A percentile compares a stretch with the other conserved stretches of the same genome.
phyloP scores from a whole-genome alignment of 53 echinoderm and acorn worm species.

The Paracentrotus lividus region DNA sequence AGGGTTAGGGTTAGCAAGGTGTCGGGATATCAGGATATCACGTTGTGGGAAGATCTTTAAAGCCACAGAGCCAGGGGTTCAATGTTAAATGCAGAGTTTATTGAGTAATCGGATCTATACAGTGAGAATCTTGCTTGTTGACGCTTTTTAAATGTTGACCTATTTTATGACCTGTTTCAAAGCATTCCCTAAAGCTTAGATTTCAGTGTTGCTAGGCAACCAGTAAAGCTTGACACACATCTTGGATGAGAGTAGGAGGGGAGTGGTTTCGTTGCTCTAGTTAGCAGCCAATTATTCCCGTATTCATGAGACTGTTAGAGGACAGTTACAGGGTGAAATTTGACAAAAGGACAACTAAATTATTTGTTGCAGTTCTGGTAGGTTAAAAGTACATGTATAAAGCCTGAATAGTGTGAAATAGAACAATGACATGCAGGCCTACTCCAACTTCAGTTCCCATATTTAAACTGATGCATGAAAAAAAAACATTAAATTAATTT shows the following conservation, averaged over 20 bases:
- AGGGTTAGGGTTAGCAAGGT: too few species aligned
- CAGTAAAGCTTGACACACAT: not conserved
- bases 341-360: too few species aligned
- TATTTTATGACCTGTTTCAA: not conserved
- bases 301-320: not conserved
- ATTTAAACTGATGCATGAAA: too few species aligned
- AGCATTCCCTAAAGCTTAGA: constrained; percentile 12
- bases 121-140: not conserved
- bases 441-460: too few species aligned
- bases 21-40: too few species aligned
- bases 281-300: not conserved
- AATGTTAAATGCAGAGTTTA: constrained; percentile 6
- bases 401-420: too few species aligned
- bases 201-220: not conserved
- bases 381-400: too few species aligned
- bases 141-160: constrained; percentile 1
- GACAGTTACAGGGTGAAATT: not conserved
- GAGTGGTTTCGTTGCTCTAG: not conserved
- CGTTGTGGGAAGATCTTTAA: too few species aligned
- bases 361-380: too few species aligned
- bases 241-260: not conserved
- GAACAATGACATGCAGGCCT: too few species aligned
- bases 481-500: too few species aligned
- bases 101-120: not conserved
- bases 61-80: too few species aligned